Evolutionary conservation across 2,888 invertebrate genomes (phyloP), one percentile per base, ranked within the genome.

Genomic region (Chaitophorus viminalis): DNA sequence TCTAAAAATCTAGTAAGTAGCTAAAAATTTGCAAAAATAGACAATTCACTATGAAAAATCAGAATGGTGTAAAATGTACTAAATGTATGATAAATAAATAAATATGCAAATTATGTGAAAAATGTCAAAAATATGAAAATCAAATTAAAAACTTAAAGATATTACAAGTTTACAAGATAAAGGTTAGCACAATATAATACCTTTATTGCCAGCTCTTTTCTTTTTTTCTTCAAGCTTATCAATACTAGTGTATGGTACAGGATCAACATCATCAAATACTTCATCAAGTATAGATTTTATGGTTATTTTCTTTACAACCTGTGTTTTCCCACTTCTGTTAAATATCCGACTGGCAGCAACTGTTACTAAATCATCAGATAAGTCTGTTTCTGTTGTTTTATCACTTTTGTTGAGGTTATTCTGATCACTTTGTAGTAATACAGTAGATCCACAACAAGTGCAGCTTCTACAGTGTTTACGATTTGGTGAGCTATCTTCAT

Each of bases 251-350:
- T 54, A 86, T 54, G 85, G 85, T 54, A 54, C 17, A 70, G 36
- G 52, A 70, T 86, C 85, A 17, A 1, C 8, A 36, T 86, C 85
- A 2, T 86, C 85, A 70, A 86, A 78, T 36, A 86, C 77, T 70
- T 86, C 78, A 86, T 86, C 85, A 70, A 78, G 85, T 70, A 86
- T 68, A 65, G 78, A 70, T 86, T 86, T 86, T 54, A 86, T 86
- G 70, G 33, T 21, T 3, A 78, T 54, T 70, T 75, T 86, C 25
- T 77, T 86, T 29, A 86, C 29, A 2, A 78, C n/a, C 21, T 86
- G 85, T 3, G 78, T 86, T 86, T 86, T 86, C 54, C 85, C 85
- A 36, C 85, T 86, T 54, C 85, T 70, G 21, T 86, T 86, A 65
- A 86, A 86, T 29, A 86, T 86, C 5, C 85, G 85, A 78, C 85